Conservation (phyloP, 2,888 invertebrate species). For the Xestobium rufovillosum region DNA sequence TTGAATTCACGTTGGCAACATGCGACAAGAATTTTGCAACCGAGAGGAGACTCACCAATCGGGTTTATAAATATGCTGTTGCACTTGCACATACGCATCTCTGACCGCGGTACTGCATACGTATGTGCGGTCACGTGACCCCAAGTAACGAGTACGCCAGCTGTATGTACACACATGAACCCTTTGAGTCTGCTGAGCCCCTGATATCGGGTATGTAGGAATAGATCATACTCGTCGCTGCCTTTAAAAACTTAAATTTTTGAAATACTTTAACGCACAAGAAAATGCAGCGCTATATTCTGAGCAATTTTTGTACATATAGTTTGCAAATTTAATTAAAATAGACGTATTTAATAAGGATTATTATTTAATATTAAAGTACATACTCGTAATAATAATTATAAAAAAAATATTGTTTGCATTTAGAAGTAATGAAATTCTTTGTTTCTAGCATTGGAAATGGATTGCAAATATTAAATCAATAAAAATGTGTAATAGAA, state of each 20-base stretch:
- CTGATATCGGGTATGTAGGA: conserved; percentile 41
- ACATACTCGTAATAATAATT: no score
- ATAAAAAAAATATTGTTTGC: neutral
- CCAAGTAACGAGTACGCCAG: conserved; percentile 5
- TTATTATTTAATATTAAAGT: neutral
- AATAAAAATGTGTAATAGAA: no score
- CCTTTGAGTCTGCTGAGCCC: conserved; percentile 28
- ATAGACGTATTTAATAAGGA: no score
- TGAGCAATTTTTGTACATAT: no score
- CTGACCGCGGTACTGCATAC: conserved; percentile 20
- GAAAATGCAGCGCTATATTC: no score
- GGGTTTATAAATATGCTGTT: conserved; percentile 24
- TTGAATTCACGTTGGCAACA: conserved; percentile 12
- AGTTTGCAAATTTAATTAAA: no score
- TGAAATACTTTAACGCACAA: no score
- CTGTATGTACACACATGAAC: conserved; percentile 5
- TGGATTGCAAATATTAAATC: no score
- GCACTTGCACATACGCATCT: conserved; percentile 18
- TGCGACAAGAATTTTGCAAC: conserved; percentile 23
- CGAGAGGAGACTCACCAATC: conserved; percentile 23
- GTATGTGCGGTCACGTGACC: conserved; percentile 15
- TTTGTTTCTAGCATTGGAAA: no score
- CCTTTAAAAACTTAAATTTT: no score
- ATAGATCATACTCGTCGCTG: conserved; percentile 40
- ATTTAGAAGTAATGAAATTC: no score